Conservation (phyloP, 2,113 vertebrate species). For the Bos indicus region DNA sequence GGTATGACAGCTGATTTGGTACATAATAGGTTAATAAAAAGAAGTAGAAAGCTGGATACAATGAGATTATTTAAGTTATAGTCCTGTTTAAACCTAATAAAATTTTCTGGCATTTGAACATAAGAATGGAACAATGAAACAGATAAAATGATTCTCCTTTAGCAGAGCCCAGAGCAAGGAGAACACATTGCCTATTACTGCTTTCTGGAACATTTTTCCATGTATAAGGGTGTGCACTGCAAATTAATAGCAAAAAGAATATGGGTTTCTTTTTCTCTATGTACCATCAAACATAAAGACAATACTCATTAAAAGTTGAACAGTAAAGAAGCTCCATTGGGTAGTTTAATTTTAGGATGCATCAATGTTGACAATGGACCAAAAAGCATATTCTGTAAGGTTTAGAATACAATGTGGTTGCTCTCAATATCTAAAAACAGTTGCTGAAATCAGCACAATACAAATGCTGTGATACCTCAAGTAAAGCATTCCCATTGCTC, state of each 20-base stretch:
- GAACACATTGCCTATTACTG: background rate
- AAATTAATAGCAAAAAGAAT: constrained; percentile 25
- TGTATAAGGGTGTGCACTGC: background rate
- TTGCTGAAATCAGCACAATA: background rate
- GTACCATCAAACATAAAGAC: background rate
- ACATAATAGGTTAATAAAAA: background rate
- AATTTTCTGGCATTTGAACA: constrained; percentile 2
- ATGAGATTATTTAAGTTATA: constrained; percentile 24
- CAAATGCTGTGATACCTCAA: background rate
- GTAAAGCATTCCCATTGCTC: background rate
- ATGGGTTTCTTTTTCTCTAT: background rate
- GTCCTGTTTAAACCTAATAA: background rate
- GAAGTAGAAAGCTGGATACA: background rate
- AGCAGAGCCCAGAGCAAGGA: constrained; percentile 20
- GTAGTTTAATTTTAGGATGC: constrained; percentile 28
- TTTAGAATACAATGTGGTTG: background rate
- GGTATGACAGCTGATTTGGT: background rate
- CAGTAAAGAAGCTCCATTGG: background rate
- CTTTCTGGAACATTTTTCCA: background rate
- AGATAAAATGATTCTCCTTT: constrained; percentile 31
- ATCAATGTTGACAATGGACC: background rate
- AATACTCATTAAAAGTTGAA: constrained; percentile 17
- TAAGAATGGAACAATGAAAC: background rate
- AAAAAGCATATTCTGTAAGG: constrained; percentile 1
- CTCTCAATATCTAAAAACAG: constrained; percentile 6